Conservation (phyloP, 2,888 invertebrate genomes). For the Patella depressa region DNA sequence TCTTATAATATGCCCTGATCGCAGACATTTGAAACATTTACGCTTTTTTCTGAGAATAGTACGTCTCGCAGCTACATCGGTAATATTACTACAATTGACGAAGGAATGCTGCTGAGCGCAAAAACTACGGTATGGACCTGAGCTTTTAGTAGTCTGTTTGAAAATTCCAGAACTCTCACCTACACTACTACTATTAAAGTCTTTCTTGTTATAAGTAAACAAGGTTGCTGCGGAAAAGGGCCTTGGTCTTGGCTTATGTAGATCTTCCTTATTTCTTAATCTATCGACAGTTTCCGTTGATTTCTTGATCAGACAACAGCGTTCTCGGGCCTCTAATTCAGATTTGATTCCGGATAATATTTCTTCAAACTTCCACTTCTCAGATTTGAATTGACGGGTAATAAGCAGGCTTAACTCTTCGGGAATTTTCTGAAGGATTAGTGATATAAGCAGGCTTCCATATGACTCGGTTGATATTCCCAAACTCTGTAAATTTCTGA, state of each 20-base stretch:
- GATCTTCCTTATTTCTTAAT: neutral
- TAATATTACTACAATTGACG: neutral
- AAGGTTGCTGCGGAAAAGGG: neutral
- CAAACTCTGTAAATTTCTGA: neutral
- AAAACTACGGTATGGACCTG: neutral
- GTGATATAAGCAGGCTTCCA: neutral
- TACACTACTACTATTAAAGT: too few species aligned
- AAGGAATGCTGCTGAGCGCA: neutral
- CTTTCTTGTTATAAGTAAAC: neutral
- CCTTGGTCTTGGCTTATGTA: neutral
- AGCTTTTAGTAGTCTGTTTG: neutral
- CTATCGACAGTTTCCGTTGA: accelerated
- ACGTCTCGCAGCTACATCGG: neutral
- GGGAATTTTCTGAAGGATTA: neutral
- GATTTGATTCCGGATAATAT: neutral
- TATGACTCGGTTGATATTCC: neutral
- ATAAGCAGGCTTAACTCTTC: neutral
- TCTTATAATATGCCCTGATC: neutral
- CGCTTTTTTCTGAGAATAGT: neutral
- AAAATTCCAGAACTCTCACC: too few species aligned
- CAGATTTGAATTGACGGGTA: neutral
- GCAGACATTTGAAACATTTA: neutral
- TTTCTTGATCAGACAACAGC: neutral
- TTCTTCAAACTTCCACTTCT: neutral
- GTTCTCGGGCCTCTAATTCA: neutral